These are phyloP conservation scores for Cheilosia variabilis DNA, from an alignment of 2,888 invertebrate species.

Conservation along the genomic window DNA sequence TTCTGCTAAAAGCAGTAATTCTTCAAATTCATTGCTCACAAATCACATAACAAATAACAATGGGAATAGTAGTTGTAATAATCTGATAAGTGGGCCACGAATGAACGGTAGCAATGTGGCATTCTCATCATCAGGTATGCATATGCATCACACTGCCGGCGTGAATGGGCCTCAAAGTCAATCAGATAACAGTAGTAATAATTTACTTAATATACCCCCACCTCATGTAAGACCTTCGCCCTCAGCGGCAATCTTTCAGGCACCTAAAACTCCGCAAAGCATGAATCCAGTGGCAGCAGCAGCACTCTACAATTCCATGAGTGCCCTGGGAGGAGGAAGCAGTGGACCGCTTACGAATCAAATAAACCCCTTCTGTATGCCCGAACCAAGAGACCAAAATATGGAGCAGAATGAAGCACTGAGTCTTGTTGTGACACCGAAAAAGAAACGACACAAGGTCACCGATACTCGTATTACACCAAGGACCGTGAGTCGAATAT, in stretches of 20 bases:
- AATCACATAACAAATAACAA: conserved; percentile 54
- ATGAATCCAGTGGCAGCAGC: conserved; percentile 85
- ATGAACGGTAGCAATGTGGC: conserved; percentile 85
- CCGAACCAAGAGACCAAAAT: conserved; percentile 86
- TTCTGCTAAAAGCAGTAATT: conserved; percentile 76
- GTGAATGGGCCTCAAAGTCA: conserved; percentile 79
- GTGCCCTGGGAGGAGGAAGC: conserved; percentile 84
- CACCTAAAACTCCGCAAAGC: conserved; percentile 90
- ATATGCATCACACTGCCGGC: conserved; percentile 84
- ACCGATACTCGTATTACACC: conserved; percentile 97
- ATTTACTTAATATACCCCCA: conserved; percentile 86
- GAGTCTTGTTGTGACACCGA: conserved; percentile 96
- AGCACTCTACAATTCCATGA: conserved; percentile 88
- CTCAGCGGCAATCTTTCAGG: conserved; percentile 91
- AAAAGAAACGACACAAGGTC: conserved; percentile 98
- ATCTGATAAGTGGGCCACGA: conserved; percentile 85
- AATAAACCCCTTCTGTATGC: conserved; percentile 85
- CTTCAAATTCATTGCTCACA: conserved; percentile 57
- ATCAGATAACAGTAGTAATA: conserved; percentile 83
- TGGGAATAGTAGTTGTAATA: conserved; percentile 55
- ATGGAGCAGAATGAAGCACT: conserved; percentile 97
- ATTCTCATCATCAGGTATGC: conserved; percentile 84
- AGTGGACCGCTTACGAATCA: conserved; percentile 77
- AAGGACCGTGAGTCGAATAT: conserved; percentile 93
- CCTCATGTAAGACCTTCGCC: conserved; percentile 89